Conservation (phyloP, 2,113 vertebrate genomes). For the Bos indicus region DNA sequence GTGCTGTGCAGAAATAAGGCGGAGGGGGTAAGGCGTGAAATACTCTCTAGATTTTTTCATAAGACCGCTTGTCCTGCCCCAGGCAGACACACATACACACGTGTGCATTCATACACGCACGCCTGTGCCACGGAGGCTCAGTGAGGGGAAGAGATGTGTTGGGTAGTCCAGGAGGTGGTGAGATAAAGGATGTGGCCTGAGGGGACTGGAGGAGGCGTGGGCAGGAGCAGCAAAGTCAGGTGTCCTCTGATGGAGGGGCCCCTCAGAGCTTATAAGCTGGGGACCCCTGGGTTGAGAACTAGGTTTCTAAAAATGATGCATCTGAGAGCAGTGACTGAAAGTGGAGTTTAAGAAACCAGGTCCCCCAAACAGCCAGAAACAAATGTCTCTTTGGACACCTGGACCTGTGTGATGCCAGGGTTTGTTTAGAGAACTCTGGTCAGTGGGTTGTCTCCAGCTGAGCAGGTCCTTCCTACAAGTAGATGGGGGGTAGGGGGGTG, state of each 20-base stretch:
- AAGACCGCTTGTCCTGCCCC: neutral
- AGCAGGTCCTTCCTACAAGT: neutral
- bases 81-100: rapidly evolving
- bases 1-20: neutral
- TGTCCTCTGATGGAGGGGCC: neutral
- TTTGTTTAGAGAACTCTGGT: neutral
- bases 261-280: neutral
- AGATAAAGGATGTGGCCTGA: neutral
- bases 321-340: neutral
- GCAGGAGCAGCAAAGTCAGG: neutral
- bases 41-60: neutral
- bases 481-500: neutral
- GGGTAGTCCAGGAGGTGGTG: neutral
- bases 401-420: neutral
- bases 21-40: neutral
- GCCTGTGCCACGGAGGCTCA: neutral
- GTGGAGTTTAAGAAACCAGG: neutral
- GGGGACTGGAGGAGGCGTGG: neutral
- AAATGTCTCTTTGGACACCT: neutral
- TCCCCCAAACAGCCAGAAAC: neutral
- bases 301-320: neutral
- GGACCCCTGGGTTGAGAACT: neutral
- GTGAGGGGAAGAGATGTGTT: neutral
- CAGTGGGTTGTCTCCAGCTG: neutral
- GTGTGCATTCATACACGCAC: rapidly evolving